Base-by-base conservation (phyloP, 2,797 vertebrate species). In the Varecia variegata region DNA sequence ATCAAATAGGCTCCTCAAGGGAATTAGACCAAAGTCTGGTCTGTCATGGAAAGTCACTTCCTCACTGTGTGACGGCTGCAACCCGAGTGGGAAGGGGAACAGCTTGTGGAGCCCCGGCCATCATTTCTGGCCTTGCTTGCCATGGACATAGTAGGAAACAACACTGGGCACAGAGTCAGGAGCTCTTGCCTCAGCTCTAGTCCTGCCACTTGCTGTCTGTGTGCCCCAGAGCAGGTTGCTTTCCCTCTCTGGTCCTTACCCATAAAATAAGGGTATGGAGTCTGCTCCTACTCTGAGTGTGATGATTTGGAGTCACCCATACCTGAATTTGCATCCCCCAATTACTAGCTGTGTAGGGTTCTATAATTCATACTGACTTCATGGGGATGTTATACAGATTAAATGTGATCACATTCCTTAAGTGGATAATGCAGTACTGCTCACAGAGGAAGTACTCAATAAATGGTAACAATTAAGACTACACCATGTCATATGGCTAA, bases 321-420 rank as follows among this genome's bases (percentile, higher is more conserved):
- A 43, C 21, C 9, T 65, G 73, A 40, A 12, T 45, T 43, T 54
- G 54, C 32, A 76, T 65, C 32, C n/a, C 5, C 35, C 8, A 62
- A 1, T 7, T 81, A 30, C 30, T 38, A 3, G 54, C 93, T 82
- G 47, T 15, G 67, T 10, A 20, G 32, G n/a, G 35, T 52, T 84
- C 67, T 82, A 20, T n/a, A 68, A 89, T n/a, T 74, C 10, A 71
- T 47, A 38, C 43, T 56, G 67, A 25, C 58, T 70, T 70, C 25
- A 4, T 54, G 32, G 14, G 38, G 67, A 15, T 32, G 56, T 27
- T 32, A 50, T 14, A 15, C n/a, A 68, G 35, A 90, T n/a, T 52
- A 58, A 80, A 80, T 50, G 87, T 76, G 52, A 84, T 50, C 56
- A 32, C 27, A n/a, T 67, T 87, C 54, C 45, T 79, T 62, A 83